Percentiles rank a stretch among this genome's conserved stretches.
Evolutionary conservation across 2,888 invertebrate genomes (phyloP).

Genomic region (Congeria kusceri): DNA sequence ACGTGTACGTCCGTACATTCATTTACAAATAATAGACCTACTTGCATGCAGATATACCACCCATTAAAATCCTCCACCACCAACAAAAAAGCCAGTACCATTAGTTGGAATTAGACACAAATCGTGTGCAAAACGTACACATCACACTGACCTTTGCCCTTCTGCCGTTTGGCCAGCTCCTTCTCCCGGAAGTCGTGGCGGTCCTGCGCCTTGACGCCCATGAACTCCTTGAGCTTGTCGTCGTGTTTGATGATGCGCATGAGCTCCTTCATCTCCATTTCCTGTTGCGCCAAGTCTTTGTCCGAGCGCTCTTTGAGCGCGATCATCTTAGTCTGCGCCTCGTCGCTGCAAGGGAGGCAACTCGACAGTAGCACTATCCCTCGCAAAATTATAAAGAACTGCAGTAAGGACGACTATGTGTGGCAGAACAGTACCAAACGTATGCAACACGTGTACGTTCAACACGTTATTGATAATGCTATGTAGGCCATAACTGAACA

Average conservation of each 20-base stretch:
- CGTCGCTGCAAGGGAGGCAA: constrained; percentile 83
- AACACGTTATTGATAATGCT: too few relatives aligned
- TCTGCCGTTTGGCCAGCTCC: constrained; percentile 86
- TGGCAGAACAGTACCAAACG: too few relatives aligned
- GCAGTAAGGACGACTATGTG: too few relatives aligned
- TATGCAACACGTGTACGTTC: too few relatives aligned
- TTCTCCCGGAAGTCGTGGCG: constrained; percentile 85
- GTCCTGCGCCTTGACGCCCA: constrained; percentile 91
- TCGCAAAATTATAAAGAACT: too few relatives aligned
- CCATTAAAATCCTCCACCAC: too few relatives aligned
- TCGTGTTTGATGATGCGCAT: constrained; percentile 93
- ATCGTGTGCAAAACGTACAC: not conserved
- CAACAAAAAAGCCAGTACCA: too few relatives aligned
- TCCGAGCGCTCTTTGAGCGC: constrained; percentile 92
- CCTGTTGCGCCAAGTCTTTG: constrained; percentile 89
- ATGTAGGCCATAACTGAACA: too few relatives aligned
- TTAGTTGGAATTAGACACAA: not conserved
- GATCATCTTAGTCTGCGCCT: constrained; percentile 89
- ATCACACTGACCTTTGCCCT: constrained; percentile 54
- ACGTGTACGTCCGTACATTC: too few relatives aligned
- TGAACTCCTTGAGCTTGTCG: constrained; percentile 92
- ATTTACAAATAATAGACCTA: too few relatives aligned
- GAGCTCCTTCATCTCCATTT: constrained; percentile 93
- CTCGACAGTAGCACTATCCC: too few relatives aligned
- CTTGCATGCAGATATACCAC: too few relatives aligned